These are phyloP conservation scores for Irena cyanogastra DNA, from an alignment of 2,113 vertebrate genomes.

Conservation along the genomic window DNA sequence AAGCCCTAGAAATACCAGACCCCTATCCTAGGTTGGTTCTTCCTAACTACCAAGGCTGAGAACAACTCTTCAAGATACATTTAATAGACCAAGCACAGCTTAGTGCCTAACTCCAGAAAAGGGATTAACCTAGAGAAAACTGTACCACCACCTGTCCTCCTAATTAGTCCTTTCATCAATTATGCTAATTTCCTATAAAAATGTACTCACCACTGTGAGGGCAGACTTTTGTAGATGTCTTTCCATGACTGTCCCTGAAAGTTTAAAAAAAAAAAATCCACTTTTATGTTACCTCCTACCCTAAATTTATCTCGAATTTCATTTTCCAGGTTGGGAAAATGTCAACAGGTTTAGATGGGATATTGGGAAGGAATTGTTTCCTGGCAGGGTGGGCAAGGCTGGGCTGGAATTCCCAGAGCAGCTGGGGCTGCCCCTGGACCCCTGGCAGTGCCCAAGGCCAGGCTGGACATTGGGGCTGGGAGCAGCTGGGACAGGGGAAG, in stretches of 20 bases:
- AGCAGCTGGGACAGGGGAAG: neutral
- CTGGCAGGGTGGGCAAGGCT: rapidly evolving
- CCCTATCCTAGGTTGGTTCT: rapidly evolving
- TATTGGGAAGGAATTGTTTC: neutral
- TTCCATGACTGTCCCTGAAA: neutral
- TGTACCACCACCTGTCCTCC: neutral
- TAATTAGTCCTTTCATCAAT: neutral
- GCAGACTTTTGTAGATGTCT: neutral
- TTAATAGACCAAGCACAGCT: neutral
- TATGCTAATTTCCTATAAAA: neutral
- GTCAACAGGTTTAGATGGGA: neutral
- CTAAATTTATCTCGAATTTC: neutral
- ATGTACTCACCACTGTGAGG: neutral
- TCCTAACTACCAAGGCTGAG: neutral
- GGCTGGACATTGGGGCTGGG: neutral
- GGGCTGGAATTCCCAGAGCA: neutral
- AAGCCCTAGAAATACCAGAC: neutral
- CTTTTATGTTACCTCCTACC: neutral
- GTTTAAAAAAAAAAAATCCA: too few relatives aligned
- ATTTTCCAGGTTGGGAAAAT: neutral
- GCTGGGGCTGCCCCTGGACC: neutral
- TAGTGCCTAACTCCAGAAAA: neutral
- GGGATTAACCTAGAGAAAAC: neutral
- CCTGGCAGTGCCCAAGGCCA: neutral
- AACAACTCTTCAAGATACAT: neutral